phyloP scores from a whole-genome alignment of 2,113 vertebrate genomes.

The Hemicordylus capensis region DNA sequence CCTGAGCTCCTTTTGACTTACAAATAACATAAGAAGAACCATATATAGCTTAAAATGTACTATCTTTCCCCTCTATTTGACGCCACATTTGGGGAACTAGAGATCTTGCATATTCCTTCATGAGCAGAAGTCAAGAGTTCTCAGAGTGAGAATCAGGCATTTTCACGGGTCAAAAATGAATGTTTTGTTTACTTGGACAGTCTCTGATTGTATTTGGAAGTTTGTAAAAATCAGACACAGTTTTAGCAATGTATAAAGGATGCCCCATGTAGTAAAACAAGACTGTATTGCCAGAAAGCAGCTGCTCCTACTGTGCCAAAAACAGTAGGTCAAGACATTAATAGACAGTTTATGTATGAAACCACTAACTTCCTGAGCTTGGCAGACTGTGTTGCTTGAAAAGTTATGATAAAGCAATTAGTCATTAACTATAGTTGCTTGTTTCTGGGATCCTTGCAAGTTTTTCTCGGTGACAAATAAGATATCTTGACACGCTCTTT shows the following conservation, averaged over 20 bases:
- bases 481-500: conserved; percentile 46
- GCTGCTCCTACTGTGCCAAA: not conserved
- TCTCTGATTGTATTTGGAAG: fast-evolving
- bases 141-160: not conserved
- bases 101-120: not conserved
- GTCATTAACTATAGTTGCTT: conserved; percentile 47
- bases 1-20: not conserved
- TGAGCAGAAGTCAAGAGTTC: not conserved
- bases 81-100: not conserved
- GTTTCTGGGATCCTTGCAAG: conserved; percentile 32
- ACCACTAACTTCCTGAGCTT: conserved; percentile 60
- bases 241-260: not conserved
- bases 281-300: conserved; percentile 24
- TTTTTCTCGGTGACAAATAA: conserved; percentile 40
- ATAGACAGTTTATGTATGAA: conserved; percentile 35
- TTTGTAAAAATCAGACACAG: fast-evolving
- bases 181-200: not conserved
- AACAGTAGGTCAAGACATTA: not conserved
- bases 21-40: not conserved
- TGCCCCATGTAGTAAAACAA: conserved; percentile 13
- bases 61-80: not conserved
- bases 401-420: conserved; percentile 37
- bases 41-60: not conserved
- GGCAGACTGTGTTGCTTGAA: conserved; percentile 26
- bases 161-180: not conserved